Percentiles rank a stretch among this genome's conserved stretches.
Evolutionary conservation across 1,140 invertebrate species (phyloP).

Genomic region (Procambarus clarkii): DNA sequence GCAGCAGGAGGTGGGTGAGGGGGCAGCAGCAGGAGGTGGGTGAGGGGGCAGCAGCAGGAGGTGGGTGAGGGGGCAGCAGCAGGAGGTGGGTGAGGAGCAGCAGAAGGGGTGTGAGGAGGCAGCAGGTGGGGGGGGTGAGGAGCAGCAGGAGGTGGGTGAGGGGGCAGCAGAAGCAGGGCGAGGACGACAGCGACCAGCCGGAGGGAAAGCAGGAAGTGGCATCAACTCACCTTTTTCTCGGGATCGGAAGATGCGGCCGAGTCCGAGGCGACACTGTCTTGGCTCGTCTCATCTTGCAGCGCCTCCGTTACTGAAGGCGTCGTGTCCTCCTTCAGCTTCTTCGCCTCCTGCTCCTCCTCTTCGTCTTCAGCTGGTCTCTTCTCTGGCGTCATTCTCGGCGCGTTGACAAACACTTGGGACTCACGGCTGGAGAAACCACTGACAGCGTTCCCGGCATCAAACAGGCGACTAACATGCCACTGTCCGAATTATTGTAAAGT

Average conservation of each 20-base stretch:
- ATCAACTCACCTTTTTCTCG: constrained; percentile 48
- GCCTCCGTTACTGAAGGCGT: constrained; percentile 31
- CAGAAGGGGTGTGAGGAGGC: too few species aligned
- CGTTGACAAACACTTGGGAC: neutral
- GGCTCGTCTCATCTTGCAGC: constrained; percentile 43
- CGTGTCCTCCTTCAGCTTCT: constrained; percentile 60
- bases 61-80: too few species aligned
- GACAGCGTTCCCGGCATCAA: constrained; percentile 46
- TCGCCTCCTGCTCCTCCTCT: constrained; percentile 59
- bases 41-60: too few species aligned
- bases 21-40: too few species aligned
- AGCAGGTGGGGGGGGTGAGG: too few species aligned
- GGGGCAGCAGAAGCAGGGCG: neutral
- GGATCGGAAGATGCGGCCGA: constrained; percentile 46
- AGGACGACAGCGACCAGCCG: too few species aligned
- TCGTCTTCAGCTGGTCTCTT: constrained; percentile 58
- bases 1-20: too few species aligned
- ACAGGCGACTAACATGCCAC: constrained; percentile 34
- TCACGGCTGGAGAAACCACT: neutral
- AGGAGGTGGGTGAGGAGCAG: too few species aligned
- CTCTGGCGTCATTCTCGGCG: constrained; percentile 51
- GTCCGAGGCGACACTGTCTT: constrained; percentile 49
- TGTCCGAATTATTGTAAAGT: constrained; percentile 52
- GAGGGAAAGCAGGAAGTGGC: neutral
- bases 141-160: too few species aligned